Conservation (phyloP, 1,140 invertebrate genomes). For the Drosophila truncata region DNA sequence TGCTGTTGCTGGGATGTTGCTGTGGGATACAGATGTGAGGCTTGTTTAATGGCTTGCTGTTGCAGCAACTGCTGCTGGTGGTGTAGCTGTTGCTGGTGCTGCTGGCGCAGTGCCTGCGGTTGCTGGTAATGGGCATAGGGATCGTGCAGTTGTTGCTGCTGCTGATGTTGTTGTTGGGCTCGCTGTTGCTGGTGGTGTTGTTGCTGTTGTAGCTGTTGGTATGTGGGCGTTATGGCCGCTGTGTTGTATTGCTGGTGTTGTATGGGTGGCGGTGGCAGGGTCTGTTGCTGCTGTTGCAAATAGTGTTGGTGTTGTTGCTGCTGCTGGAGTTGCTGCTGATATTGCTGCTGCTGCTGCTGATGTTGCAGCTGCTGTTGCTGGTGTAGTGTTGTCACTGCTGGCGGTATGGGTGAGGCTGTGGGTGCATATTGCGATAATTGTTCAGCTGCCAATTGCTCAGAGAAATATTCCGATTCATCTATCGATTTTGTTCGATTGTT, state of each 20-base stretch:
- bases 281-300: constrained; percentile 80
- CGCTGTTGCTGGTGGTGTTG: constrained; percentile 58
- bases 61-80: constrained; percentile 80
- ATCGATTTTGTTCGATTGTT: constrained; percentile 9
- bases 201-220: constrained; percentile 75
- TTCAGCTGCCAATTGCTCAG: constrained; percentile 85
- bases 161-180: constrained; percentile 68
- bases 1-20: constrained; percentile 64
- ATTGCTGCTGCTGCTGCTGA: constrained; percentile 32
- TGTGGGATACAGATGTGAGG: constrained; percentile 85
- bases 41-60: constrained; percentile 78
- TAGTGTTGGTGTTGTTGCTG: constrained; percentile 72
- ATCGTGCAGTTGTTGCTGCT: constrained; percentile 71
- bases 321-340: constrained; percentile 33
- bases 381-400: constrained; percentile 53
- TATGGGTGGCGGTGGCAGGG: constrained; percentile 77
- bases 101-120: constrained; percentile 67
- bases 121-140: constrained; percentile 69
- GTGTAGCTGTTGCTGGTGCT: constrained; percentile 63
- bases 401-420: constrained; percentile 76
- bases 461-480: constrained; percentile 85
- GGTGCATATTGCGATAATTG: constrained; percentile 85
- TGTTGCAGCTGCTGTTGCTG: constrained; percentile 52
- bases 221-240: constrained; percentile 79
- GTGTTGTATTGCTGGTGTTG: constrained; percentile 83